These are phyloP conservation scores for Coenonympha arcania DNA, from an alignment of 2,888 invertebrate species.

Conservation along the genomic window DNA sequence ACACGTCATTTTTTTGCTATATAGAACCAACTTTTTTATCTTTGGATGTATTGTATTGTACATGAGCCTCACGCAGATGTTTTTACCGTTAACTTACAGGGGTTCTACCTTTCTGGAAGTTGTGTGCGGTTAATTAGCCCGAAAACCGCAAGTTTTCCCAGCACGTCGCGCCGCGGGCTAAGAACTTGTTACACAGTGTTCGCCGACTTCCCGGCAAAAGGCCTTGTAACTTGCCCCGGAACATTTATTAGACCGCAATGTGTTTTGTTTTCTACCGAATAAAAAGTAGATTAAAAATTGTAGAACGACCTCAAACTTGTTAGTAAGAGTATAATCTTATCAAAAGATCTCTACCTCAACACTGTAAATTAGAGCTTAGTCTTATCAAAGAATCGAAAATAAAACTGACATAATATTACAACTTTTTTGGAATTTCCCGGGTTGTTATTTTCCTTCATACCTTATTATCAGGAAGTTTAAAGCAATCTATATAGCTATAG, in stretches of 20 bases:
- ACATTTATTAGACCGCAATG: not conserved
- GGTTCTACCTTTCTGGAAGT: conserved; percentile 52
- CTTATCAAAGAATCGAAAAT: too few species aligned
- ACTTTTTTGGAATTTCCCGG: too few species aligned
- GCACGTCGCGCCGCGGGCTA: conserved; percentile 54
- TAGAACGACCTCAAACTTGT: too few species aligned
- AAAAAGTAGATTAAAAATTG: too few species aligned
- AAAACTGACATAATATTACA: too few species aligned
- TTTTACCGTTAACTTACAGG: conserved; percentile 39
- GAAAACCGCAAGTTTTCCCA: conserved; percentile 54
- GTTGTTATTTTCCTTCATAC: too few species aligned
- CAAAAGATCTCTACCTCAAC: too few species aligned
- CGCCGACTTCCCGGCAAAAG: conserved; percentile 33
- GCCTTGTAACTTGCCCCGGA: conserved; percentile 18
- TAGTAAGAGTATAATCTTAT: too few species aligned
- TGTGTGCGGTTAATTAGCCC: conserved; percentile 60
- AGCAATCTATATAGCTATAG: too few species aligned
- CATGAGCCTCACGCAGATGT: conserved; percentile 26
- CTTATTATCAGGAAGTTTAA: too few species aligned
- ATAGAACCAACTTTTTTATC: not conserved
- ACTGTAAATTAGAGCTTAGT: too few species aligned
- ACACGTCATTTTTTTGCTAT: not conserved
- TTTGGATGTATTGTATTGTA: conserved; percentile 5
- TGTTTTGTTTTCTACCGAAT: conserved; percentile 1
- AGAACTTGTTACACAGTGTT: conserved; percentile 50